These are phyloP conservation scores for Pseudorectes ferrugineus DNA, from an alignment of 2,113 vertebrate species.

Conservation along the genomic window DNA sequence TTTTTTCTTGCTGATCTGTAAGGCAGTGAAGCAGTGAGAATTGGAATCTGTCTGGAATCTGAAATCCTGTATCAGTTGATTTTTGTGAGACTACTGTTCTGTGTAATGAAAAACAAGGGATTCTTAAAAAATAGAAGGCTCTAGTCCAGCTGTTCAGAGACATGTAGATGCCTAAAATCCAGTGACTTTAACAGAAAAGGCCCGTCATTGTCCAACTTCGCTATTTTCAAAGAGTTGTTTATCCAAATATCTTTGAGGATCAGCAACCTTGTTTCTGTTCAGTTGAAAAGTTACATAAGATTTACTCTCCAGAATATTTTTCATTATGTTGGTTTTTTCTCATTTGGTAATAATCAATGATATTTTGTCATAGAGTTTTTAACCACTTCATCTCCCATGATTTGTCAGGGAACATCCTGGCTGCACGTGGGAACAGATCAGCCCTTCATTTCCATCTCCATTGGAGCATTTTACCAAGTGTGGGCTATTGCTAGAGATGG, in stretches of 20 bases:
- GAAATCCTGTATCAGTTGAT: background rate
- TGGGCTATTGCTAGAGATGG: slow-evolving; percentile 93
- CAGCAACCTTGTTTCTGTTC: background rate
- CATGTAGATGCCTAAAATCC: background rate
- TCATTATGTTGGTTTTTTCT: background rate
- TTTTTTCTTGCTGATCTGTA: background rate
- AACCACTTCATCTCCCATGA: background rate
- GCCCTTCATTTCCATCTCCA: slow-evolving; percentile 89
- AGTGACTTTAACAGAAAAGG: background rate
- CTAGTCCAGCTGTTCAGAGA: background rate
- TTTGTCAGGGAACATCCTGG: slow-evolving; percentile 88
- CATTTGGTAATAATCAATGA: accelerated
- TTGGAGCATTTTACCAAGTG: slow-evolving; percentile 87
- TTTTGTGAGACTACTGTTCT: background rate
- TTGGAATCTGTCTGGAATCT: background rate
- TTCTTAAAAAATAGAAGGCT: background rate
- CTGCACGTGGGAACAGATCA: slow-evolving; percentile 95
- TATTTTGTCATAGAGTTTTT: background rate
- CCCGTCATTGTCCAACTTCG: background rate
- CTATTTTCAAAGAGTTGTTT: background rate
- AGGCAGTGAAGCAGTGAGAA: background rate
- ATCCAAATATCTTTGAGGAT: background rate
- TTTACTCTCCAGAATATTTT: background rate
- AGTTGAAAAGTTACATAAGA: background rate
- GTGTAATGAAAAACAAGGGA: background rate